Base-by-base conservation (phyloP, 2,888 invertebrate species). In the Macaria liturata region DNA sequence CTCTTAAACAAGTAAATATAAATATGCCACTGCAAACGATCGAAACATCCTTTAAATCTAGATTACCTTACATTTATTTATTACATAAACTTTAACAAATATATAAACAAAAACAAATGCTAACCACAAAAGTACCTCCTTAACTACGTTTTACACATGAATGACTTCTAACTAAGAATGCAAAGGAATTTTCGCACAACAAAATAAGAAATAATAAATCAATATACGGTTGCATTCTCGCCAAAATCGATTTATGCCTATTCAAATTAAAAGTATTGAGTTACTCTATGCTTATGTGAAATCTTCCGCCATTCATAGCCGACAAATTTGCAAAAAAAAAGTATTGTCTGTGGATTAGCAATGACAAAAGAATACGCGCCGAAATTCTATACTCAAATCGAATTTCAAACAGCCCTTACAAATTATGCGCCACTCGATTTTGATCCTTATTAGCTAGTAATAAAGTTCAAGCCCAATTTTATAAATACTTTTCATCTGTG, bases 341-440 rank as follows among this genome's bases (percentile, higher is more conserved):
- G 57, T 34, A 74, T 78, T 76, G 68, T 71, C 71, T 65, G 44
- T 66, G 75, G 78, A 80, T 78, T 80, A 78, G 68, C 68, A 64
- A 53, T 64, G 62, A 76, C 75, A 77, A 78, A 66, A 64, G 72
- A 70, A 58, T 59, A 46, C 56, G 61, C 63, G 64, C 45, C 65
- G 57, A 57, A 62, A 65, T 58, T 64, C 59, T 66, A 54, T 49
- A 59, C 61, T 44, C 49, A 37, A 47, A 54, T 58, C 50, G 20
- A 49, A 47, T 46, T 34, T 39, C 39, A 20, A 40, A 45, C 3
- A 32, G 6, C 9, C n/a, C 6, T 39, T 9, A 4, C 4, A 40
- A 39, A 44, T 31, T n/a, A 20, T 4, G n/a, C n/a, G 8, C 7
- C 4, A 31, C 30, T 8, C 30, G 2, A 59, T 32, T 47, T 54